Conservation (phyloP, 2,113 vertebrate species). For the Otus sunia region DNA sequence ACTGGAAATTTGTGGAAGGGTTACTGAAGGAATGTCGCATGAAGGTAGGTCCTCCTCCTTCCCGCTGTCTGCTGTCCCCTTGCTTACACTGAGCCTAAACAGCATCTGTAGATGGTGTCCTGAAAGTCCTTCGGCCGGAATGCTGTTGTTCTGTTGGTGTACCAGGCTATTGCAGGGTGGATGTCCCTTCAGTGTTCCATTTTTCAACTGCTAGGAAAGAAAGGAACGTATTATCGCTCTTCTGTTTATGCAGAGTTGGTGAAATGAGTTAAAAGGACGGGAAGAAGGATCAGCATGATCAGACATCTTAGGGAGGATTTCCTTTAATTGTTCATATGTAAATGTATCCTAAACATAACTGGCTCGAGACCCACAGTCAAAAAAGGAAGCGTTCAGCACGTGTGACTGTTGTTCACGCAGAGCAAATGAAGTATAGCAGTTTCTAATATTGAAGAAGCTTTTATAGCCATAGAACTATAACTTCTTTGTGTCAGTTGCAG, state of each 20-base stretch:
- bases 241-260: neutral
- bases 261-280: neutral
- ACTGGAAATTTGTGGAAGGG: constrained; percentile 93
- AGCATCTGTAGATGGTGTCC: neutral
- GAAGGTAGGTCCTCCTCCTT: constrained; percentile 79
- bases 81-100: neutral
- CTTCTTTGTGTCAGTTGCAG: neutral
- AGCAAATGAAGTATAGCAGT: neutral
- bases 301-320: neutral
- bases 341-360: neutral
- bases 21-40: constrained; percentile 94
- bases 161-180: neutral
- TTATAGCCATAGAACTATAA: neutral
- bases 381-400: neutral
- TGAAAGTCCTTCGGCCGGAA: neutral
- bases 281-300: neutral
- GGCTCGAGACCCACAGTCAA: neutral
- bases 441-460: neutral
- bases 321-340: neutral
- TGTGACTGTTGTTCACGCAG: neutral
- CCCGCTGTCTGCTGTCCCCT: neutral
- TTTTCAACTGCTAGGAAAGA: neutral
- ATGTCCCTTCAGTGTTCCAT: neutral
- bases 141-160: neutral
- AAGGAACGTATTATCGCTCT: fast-evolving